Percentiles rank a stretch among this genome's conserved stretches.
Conservation (phyloP, 1,140 invertebrate species). For the Monomorium pharaonis region DNA sequence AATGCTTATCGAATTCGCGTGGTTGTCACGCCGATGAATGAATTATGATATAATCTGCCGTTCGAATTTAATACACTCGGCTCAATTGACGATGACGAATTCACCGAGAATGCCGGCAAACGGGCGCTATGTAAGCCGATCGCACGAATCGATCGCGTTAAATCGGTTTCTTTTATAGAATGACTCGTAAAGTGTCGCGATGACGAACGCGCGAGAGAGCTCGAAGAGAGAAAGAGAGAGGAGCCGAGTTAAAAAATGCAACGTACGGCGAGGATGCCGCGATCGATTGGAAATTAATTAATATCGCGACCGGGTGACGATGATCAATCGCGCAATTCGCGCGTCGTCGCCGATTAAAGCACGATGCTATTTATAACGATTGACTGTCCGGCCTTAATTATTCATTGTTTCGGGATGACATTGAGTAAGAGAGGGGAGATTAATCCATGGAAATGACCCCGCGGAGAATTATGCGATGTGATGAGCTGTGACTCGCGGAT, state of each 20-base stretch:
- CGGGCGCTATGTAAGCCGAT: neutral
- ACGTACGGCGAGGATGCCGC: neutral
- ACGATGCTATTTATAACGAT: slow-evolving; percentile 34
- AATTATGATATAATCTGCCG: slow-evolving; percentile 29
- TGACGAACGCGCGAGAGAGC: neutral
- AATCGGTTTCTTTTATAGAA: neutral
- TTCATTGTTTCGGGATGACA: slow-evolving; percentile 51
- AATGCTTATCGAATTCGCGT: slow-evolving; percentile 28
- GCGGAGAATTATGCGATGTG: slow-evolving; percentile 33
- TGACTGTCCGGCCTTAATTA: slow-evolving; percentile 40
- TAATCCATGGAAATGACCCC: slow-evolving; percentile 42
- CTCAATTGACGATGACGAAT: slow-evolving; percentile 42
- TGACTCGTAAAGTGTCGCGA: neutral
- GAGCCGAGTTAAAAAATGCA: neutral
- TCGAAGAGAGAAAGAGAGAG: no score
- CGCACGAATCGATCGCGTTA: neutral
- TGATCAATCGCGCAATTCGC: neutral
- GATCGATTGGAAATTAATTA: slow-evolving; percentile 18
- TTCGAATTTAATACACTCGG: neutral
- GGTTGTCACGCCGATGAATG: neutral
- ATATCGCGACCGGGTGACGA: neutral
- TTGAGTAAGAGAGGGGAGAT: slow-evolving; percentile 31
- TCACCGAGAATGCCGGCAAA: slow-evolving; percentile 23
- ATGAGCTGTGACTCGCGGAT: neutral
- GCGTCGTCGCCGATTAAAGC: slow-evolving; percentile 9